Base-by-base conservation (phyloP, 2,113 vertebrate species). In the Chloropsis hardwickii region DNA sequence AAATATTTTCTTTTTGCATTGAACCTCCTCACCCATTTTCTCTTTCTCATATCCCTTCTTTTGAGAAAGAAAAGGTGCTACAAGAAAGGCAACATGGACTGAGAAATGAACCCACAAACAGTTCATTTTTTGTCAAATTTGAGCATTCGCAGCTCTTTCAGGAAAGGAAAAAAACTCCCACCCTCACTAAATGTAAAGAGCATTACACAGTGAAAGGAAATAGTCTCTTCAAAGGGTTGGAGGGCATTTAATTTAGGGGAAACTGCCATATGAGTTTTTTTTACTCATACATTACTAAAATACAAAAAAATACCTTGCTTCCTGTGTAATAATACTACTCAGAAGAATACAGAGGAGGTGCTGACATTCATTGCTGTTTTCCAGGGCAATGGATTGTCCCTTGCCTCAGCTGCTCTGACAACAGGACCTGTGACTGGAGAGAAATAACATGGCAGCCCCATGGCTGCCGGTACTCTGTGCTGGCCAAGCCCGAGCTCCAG, bases 361-460 rank as follows among this genome's bases (percentile, higher is more conserved):
- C 31, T 86, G 87, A 95, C 42, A 29, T 77, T 25, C 3, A 1
- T 45, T 94, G 21, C 67, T 97, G 28, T 97, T 95, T 96, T 50
- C 93, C 96, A 99, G 99, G 99, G 53, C 98, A 98, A 27, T 99
- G 99, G 99, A 97, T 99, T 64, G 98, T 99, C 35, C 99, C 99
- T 22, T 99, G 99, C 90, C 98, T 99, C 89, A 99, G 98, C 88
- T 99, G 99, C 90, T 98, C 98, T 31, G 99, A 99, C 97, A 99
- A 99, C 97, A 98, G 99, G 91, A 99, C 99, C 13, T 99, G 99
- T 54, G 99, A 99, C 96, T 99, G 99, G 99, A 98, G 99, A 95
- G 98, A 98, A 96, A 98, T 99, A 95, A 97, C 97, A 1, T 99
- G 99, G 99, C 98, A 99, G 94, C 99, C 99, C 12, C 97, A 98